Evolutionary conservation across 2,797 vertebrate species (phyloP).

Genomic region (Chaetodon trifasciatus): DNA sequence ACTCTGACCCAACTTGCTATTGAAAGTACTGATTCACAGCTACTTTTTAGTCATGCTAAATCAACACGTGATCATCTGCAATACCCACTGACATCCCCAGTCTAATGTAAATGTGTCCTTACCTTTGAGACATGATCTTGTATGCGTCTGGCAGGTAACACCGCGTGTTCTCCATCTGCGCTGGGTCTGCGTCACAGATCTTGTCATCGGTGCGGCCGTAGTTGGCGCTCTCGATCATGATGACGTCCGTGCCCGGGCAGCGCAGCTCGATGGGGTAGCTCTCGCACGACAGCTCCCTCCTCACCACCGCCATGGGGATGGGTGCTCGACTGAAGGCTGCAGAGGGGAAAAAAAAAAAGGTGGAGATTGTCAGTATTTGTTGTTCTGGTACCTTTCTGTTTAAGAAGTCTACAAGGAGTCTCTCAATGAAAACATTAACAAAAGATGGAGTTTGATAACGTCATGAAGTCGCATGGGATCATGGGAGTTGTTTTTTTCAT

Average conservation of each 20-base stretch:
- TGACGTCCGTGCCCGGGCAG: constrained; percentile 98
- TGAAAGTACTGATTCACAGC: no score
- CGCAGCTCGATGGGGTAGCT: constrained; percentile 98
- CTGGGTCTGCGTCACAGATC: constrained; percentile 98
- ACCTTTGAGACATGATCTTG: constrained; percentile 99
- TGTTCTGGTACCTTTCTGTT: not conserved
- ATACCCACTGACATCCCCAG: no score
- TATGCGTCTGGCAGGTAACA: constrained; percentile 99
- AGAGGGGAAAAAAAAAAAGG: not conserved
- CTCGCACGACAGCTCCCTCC: constrained; percentile 97
- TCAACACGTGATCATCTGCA: not conserved
- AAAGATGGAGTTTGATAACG: no score
- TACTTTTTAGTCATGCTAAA: not conserved
- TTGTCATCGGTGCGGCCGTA: constrained; percentile 98
- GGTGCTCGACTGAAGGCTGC: constrained; percentile 95
- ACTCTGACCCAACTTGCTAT: no score
- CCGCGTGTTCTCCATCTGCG: constrained; percentile 99
- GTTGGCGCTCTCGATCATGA: constrained; percentile 99
- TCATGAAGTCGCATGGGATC: no score
- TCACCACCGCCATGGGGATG: constrained; percentile 98
- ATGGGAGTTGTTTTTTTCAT: no score
- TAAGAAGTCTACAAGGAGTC: not conserved
- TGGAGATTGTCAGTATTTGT: not conserved
- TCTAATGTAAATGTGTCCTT: no score
- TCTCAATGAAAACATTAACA: no score